Percentiles rank a stretch among this genome's conserved stretches.
Conservation (phyloP, 2,888 invertebrate species). For the Odontocerum albicorne region DNA sequence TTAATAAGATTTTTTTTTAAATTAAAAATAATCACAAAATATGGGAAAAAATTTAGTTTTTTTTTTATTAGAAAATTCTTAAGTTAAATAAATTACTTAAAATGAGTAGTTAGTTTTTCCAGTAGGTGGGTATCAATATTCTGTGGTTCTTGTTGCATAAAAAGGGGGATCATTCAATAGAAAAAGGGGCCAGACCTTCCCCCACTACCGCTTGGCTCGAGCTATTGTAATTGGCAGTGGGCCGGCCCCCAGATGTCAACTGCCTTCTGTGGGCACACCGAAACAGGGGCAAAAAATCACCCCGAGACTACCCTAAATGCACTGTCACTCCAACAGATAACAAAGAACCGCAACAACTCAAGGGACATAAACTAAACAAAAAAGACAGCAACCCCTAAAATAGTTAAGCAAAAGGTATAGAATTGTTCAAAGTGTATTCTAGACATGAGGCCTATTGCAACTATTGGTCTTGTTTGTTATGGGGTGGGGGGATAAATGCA, state of each 20-base stretch:
- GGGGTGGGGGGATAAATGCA: constrained; percentile 26
- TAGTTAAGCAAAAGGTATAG: not conserved
- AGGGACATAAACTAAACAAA: not conserved
- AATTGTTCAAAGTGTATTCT: no score
- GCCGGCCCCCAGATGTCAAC: constrained; percentile 35
- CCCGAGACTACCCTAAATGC: constrained; percentile 32
- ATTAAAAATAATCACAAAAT: no score
- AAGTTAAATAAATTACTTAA: no score
- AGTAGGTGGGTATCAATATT: not conserved
- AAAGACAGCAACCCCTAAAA: not conserved
- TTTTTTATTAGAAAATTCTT: no score
- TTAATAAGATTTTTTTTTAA: no score
- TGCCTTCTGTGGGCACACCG: constrained; percentile 27
- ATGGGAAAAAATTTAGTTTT: no score
- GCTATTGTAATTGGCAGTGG: constrained; percentile 33
- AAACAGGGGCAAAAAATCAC: constrained; percentile 27
- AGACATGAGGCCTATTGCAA: not conserved
- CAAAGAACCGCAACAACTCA: not conserved
- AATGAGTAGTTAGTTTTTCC: constrained; percentile 2
- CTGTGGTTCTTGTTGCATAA: constrained; percentile 7
- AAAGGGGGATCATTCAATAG: constrained; percentile 49
- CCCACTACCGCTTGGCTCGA: constrained; percentile 25
- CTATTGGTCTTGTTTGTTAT: constrained; percentile 9
- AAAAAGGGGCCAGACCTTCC: constrained; percentile 39
- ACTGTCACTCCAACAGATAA: constrained; percentile 25